Percentiles rank a stretch among this genome's conserved stretches.
These are phyloP conservation scores for Aethina tumida DNA, from an alignment of 1,140 invertebrate genomes.

Conservation along the genomic window DNA sequence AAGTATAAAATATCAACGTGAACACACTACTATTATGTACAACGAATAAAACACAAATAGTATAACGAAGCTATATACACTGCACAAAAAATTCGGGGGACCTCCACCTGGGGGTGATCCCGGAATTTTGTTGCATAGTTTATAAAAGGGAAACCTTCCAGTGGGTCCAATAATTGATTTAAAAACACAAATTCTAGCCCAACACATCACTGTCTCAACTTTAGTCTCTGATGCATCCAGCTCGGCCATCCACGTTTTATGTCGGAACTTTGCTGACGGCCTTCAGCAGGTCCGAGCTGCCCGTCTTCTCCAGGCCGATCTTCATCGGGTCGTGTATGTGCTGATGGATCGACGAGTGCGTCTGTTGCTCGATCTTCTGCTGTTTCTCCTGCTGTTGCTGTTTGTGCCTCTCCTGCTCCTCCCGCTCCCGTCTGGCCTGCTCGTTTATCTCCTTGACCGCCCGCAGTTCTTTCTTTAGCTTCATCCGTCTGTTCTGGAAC, in stretches of 20 bases:
- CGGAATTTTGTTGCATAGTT: too few species aligned
- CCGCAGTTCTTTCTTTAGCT: conserved; percentile 90
- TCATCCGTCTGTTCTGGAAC: conserved; percentile 97
- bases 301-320: conserved; percentile 37
- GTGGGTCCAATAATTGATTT: too few species aligned
- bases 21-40: conserved; percentile 33
- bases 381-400: conserved; percentile 80
- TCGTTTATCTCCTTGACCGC: conserved; percentile 93
- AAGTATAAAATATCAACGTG: conserved; percentile 31
- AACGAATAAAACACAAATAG: conserved; percentile 31
- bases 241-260: too few species aligned
- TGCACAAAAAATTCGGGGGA: too few species aligned
- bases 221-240: too few species aligned
- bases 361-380: conserved; percentile 46
- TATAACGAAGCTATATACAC: conserved; percentile 25
- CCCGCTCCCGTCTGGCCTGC: conserved; percentile 78
- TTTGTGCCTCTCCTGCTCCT: conserved; percentile 84
- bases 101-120: too few species aligned
- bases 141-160: too few species aligned
- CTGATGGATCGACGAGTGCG: conserved; percentile 43
- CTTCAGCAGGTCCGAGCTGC: conserved; percentile 33
- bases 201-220: too few species aligned
- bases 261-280: conserved; percentile 39
- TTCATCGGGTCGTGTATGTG: conserved; percentile 48
- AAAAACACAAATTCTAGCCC: too few species aligned